phyloP scores from a whole-genome alignment of 2,797 vertebrate species.

The Oophaga sylvatica region DNA sequence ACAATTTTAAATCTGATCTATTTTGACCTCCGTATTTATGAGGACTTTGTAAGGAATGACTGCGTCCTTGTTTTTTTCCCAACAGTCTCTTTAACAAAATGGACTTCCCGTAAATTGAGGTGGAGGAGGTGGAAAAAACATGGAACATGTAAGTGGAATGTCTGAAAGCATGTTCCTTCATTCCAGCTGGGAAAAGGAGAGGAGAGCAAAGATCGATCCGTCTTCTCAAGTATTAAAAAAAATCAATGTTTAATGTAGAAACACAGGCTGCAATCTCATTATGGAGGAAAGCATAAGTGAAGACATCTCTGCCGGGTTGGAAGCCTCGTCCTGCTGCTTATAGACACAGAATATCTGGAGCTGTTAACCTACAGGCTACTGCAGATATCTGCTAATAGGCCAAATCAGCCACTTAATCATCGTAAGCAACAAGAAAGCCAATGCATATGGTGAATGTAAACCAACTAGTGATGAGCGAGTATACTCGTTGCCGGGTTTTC shows the following conservation, averaged over 20 bases:
- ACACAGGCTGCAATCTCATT: slow-evolving; percentile 50
- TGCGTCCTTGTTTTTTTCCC: not conserved
- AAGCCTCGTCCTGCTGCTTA: not conserved
- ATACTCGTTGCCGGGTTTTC: no score
- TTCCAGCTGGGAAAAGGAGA: slow-evolving; percentile 21
- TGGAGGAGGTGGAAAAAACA: not conserved
- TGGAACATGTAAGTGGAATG: not conserved
- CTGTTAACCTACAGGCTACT: slow-evolving; percentile 5
- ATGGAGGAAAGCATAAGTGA: slow-evolving; percentile 20
- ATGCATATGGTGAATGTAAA: not conserved
- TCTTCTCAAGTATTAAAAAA: slow-evolving; percentile 52
- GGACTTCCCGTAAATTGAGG: not conserved
- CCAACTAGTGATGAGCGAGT: not conserved
- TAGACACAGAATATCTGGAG: slow-evolving; percentile 1
- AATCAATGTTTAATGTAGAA: slow-evolving; percentile 57
- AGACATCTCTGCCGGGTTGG: not conserved
- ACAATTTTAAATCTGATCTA: no score
- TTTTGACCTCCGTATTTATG: not conserved
- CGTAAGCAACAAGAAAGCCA: not conserved
- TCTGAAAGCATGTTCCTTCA: not conserved
- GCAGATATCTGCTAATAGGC: not conserved
- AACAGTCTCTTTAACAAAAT: not conserved
- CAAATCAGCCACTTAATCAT: not conserved
- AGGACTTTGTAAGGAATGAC: not conserved
- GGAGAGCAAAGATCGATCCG: slow-evolving; percentile 29